Conservation (phyloP, 2,113 vertebrate genomes). For the Cynoglossus semilaevis region DNA sequence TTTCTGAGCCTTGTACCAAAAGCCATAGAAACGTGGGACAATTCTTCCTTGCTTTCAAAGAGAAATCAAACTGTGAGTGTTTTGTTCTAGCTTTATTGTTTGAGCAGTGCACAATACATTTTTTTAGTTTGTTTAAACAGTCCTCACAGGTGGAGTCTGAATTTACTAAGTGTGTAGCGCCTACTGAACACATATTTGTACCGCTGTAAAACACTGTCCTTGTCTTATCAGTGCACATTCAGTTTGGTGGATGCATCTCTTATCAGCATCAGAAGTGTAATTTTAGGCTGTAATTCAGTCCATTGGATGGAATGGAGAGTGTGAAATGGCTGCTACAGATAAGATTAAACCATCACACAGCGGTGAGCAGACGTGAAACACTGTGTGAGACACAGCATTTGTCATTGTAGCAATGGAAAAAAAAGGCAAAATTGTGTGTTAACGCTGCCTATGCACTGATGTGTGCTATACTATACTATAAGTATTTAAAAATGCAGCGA, state of each 20-base stretch:
- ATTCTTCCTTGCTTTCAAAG: too few relatives aligned
- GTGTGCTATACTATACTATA: slow-evolving; percentile 5
- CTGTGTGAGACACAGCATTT: slow-evolving; percentile 17
- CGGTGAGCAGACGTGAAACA: slow-evolving; percentile 12
- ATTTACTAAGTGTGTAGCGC: too few relatives aligned
- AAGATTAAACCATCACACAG: slow-evolving; percentile 13
- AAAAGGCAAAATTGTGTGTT: background rate
- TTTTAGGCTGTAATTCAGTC: slow-evolving; percentile 29
- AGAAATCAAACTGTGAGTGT: too few relatives aligned
- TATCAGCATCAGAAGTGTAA: slow-evolving; percentile 26
- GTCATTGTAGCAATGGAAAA: background rate
- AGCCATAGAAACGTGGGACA: too few relatives aligned
- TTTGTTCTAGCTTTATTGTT: too few relatives aligned
- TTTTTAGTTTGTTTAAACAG: too few relatives aligned
- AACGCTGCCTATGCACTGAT: background rate
- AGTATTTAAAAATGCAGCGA: slow-evolving; percentile 2
- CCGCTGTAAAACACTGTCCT: too few relatives aligned
- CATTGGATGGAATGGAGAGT: slow-evolving; percentile 29
- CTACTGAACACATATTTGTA: too few relatives aligned
- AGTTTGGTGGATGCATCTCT: slow-evolving; percentile 7
- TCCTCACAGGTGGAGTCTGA: too few relatives aligned
- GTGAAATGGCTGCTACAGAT: slow-evolving; percentile 48
- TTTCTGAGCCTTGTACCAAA: too few relatives aligned
- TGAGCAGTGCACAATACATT: too few relatives aligned
- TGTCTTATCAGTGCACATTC: slow-evolving; percentile 2